These are phyloP conservation scores for Lutjanus argentimaculatus DNA, from an alignment of 2,797 vertebrate species.

Conservation along the genomic window DNA sequence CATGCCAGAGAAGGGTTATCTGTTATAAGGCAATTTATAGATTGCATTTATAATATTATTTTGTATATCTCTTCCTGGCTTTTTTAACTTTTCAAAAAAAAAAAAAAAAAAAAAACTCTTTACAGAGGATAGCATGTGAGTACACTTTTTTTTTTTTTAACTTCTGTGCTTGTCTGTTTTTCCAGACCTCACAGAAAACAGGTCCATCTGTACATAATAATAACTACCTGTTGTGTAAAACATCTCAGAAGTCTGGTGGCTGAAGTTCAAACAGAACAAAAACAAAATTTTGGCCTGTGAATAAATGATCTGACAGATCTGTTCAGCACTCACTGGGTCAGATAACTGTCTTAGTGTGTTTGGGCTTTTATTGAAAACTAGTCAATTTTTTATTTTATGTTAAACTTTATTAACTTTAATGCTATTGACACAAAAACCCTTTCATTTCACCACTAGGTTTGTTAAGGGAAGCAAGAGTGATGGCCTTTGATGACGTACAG, in stretches of 20 bases:
- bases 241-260: neutral
- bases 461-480: neutral
- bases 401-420: too few relatives aligned
- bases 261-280: neutral
- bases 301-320: conserved; percentile 2
- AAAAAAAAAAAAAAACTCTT: neutral
- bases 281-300: neutral
- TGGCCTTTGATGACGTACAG: neutral
- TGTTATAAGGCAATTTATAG: neutral
- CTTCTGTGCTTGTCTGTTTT: neutral
- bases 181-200: neutral
- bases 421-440: too few relatives aligned
- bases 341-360: neutral
- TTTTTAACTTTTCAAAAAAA: too few relatives aligned
- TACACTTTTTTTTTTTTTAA: neutral
- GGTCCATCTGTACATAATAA: conserved; percentile 6
- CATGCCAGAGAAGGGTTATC: neutral
- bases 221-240: neutral
- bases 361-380: neutral
- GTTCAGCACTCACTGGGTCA: neutral
- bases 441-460: neutral
- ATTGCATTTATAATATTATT: neutral
- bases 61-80: neutral
- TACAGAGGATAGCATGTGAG: neutral
- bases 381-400: neutral